phyloP scores from a whole-genome alignment of 2,888 invertebrate genomes.

The Reticulitermes lucifugus region DNA sequence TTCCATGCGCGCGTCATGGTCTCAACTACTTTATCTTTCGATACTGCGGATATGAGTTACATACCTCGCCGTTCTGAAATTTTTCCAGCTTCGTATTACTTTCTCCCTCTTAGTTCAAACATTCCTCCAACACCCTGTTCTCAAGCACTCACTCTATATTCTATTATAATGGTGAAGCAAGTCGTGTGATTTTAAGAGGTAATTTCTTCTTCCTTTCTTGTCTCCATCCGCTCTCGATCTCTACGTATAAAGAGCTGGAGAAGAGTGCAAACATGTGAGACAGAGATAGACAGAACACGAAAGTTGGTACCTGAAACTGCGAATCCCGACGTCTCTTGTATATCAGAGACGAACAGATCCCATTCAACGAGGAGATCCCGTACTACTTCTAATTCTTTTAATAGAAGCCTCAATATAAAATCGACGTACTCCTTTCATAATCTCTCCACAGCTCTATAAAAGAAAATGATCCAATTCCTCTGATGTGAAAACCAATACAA shows the following conservation, averaged over 20 bases:
- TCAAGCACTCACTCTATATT: too few relatives aligned
- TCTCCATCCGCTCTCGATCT: too few relatives aligned
- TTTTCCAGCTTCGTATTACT: too few relatives aligned
- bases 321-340: neutral
- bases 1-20: too few relatives aligned
- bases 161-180: too few relatives aligned
- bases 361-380: neutral
- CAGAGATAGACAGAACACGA: neutral
- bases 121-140: too few relatives aligned
- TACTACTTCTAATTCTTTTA: constrained; percentile 10
- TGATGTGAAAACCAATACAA: constrained; percentile 18
- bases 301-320: constrained; percentile 12
- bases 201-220: too few relatives aligned
- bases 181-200: too few relatives aligned
- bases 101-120: too few relatives aligned
- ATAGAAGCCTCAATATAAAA: constrained; percentile 5
- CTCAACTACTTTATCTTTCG: too few relatives aligned
- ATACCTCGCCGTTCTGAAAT: too few relatives aligned
- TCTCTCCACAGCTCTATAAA: constrained; percentile 11
- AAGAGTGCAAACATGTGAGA: neutral
- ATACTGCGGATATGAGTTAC: too few relatives aligned
- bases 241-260: neutral
- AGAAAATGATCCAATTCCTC: constrained; percentile 24
- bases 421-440: constrained; percentile 21
- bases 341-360: neutral